Conservation (phyloP, 2,888 invertebrate species). For the Pemphredon lugubris region DNA sequence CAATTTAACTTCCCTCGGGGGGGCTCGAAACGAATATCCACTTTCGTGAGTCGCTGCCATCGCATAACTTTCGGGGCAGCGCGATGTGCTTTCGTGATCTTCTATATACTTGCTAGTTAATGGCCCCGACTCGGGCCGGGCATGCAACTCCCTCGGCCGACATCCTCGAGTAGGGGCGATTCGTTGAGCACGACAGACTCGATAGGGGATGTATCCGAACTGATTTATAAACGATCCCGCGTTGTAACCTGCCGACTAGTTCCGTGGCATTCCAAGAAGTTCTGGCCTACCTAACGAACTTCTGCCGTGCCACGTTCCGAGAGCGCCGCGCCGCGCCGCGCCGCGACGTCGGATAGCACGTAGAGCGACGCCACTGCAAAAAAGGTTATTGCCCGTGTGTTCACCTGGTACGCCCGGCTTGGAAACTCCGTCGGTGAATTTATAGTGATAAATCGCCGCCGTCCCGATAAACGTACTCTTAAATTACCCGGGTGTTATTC, state of each 20-base stretch:
- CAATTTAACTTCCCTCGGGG: slow-evolving; percentile 47
- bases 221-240: slow-evolving; percentile 47
- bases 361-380: neutral
- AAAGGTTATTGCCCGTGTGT: slow-evolving; percentile 22
- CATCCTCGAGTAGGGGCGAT: slow-evolving; percentile 19
- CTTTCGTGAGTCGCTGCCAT: slow-evolving; percentile 62
- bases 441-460: slow-evolving; percentile 30
- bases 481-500: slow-evolving; percentile 26
- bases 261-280: slow-evolving; percentile 37
- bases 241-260: slow-evolving; percentile 1
- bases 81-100: slow-evolving; percentile 66
- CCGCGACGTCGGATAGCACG: slow-evolving; percentile 1
- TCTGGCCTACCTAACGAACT: slow-evolving; percentile 26
- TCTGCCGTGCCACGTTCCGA: slow-evolving; percentile 24
- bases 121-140: slow-evolving; percentile 34
- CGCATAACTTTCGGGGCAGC: slow-evolving; percentile 60
- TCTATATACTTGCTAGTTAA: slow-evolving; percentile 57
- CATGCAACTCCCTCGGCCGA: slow-evolving; percentile 45
- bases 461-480: slow-evolving; percentile 32
- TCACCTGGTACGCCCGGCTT: slow-evolving; percentile 5
- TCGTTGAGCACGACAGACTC: slow-evolving; percentile 10
- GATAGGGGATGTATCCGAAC: slow-evolving; percentile 14
- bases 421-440: slow-evolving; percentile 31
- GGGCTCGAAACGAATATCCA: slow-evolving; percentile 30
- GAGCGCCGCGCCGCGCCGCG: neutral